Conservation (phyloP, 2,797 vertebrate species). For the Aythya fuligula region DNA sequence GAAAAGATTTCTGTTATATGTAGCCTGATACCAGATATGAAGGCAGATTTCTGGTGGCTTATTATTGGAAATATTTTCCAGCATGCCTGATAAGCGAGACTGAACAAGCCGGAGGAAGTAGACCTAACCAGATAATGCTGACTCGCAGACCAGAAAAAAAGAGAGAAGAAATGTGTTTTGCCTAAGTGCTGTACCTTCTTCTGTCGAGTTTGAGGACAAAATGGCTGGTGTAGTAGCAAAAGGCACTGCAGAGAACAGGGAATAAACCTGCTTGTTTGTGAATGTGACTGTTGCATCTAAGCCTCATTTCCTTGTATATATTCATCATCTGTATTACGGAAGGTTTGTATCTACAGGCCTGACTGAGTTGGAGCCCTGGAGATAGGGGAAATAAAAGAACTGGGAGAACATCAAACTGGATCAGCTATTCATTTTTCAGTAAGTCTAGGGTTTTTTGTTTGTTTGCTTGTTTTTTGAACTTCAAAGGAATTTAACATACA, state of each 20-base stretch:
- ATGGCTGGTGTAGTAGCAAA: background rate
- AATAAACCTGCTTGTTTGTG: background rate
- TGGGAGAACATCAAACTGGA: background rate
- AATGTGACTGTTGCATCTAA: background rate
- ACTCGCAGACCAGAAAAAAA: slow-evolving; percentile 45
- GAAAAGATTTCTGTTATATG: slow-evolving; percentile 75
- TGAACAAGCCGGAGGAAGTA: slow-evolving; percentile 60
- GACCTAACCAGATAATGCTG: slow-evolving; percentile 54
- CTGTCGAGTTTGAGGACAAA: slow-evolving; percentile 23
- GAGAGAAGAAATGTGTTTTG: slow-evolving; percentile 47
- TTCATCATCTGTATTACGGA: background rate
- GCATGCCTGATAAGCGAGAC: slow-evolving; percentile 60
- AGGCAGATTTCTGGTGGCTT: slow-evolving; percentile 67
- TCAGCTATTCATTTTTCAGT: background rate
- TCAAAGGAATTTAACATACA: background rate
- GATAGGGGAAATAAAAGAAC: background rate
- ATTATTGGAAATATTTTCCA: slow-evolving; percentile 75
- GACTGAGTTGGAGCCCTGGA: background rate
- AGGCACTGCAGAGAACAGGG: background rate
- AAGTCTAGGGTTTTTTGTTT: background rate
- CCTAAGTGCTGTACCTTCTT: slow-evolving; percentile 7
- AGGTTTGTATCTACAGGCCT: background rate
- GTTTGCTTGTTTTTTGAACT: background rate
- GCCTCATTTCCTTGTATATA: background rate
- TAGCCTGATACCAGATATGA: slow-evolving; percentile 64